These are phyloP conservation scores for Diploscapter pachys DNA, from an alignment of 1,140 invertebrate species.

Conservation along the genomic window DNA sequence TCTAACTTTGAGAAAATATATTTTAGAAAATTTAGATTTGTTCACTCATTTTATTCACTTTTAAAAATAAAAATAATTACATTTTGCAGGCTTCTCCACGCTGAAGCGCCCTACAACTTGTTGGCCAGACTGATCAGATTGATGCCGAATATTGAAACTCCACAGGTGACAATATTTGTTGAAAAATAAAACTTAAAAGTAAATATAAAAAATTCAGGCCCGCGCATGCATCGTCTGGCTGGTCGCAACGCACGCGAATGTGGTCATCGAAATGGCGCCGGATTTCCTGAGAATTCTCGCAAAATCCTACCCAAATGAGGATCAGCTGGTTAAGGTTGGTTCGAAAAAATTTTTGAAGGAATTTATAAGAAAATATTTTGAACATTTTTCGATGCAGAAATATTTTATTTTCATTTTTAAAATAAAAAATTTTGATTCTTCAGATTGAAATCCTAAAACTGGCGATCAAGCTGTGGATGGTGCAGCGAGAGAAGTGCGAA, in stretches of 20 bases:
- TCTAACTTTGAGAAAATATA: too few species aligned
- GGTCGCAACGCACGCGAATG: constrained; percentile 80
- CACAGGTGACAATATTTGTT: constrained; percentile 31
- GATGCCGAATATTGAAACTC: constrained; percentile 81
- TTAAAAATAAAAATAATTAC: too few species aligned
- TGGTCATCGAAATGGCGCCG: constrained; percentile 77
- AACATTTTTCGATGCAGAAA: neutral
- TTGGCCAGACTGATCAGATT: constrained; percentile 71
- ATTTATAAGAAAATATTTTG: too few species aligned
- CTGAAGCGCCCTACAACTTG: constrained; percentile 50
- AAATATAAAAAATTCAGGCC: constrained; percentile 55
- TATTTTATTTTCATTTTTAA: constrained; percentile 6
- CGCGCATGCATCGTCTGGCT: constrained; percentile 76
- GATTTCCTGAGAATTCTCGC: constrained; percentile 88
- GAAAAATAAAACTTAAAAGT: neutral
- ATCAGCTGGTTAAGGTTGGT: constrained; percentile 60
- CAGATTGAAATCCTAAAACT: constrained; percentile 93
- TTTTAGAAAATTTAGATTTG: too few species aligned
- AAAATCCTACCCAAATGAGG: constrained; percentile 82
- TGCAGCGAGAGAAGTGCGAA: constrained; percentile 44
- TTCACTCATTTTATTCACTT: constrained; percentile 2
- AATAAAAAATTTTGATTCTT: constrained; percentile 79
- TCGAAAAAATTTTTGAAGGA: neutral
- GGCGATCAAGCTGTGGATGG: constrained; percentile 78
- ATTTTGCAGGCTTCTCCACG: constrained; percentile 43